phyloP scores from a whole-genome alignment of 2,113 vertebrate species.

The Sinocyclocheilus anshuiensis region DNA sequence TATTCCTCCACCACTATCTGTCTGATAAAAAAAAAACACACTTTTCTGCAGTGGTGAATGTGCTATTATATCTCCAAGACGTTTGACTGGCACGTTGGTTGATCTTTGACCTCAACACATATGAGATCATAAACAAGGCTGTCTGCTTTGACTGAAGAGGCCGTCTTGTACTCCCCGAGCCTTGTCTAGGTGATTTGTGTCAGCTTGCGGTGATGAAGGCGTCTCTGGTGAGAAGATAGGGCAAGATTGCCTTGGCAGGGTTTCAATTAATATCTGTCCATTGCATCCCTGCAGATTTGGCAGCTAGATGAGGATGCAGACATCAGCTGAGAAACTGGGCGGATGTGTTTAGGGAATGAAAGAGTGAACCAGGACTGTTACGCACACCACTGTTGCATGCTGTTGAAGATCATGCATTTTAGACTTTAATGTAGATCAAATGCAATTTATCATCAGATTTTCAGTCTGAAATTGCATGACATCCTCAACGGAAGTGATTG shows the following conservation, averaged over 20 bases:
- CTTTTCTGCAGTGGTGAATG: not conserved
- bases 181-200: slow-evolving; percentile 34
- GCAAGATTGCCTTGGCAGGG: slow-evolving; percentile 40
- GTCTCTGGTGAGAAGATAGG: slow-evolving; percentile 28
- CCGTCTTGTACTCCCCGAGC: slow-evolving; percentile 1
- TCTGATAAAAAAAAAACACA: not conserved
- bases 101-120: slow-evolving; percentile 14
- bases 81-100: slow-evolving; percentile 1
- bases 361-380: not conserved
- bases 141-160: slow-evolving; percentile 26
- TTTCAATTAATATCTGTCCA: slow-evolving; percentile 39
- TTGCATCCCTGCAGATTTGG: slow-evolving; percentile 24
- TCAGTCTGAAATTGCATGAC: not conserved
- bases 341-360: slow-evolving; percentile 10
- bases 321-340: slow-evolving; percentile 21
- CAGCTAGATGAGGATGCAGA: slow-evolving; percentile 35
- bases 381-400: not conserved
- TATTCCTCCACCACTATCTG: slow-evolving; percentile 3
- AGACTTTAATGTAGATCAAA: not conserved
- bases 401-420: not conserved
- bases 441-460: not conserved
- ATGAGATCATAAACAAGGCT: slow-evolving; percentile 34
- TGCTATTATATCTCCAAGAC: slow-evolving; percentile 1
- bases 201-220: slow-evolving; percentile 8
- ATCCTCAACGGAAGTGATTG: not conserved